Percentiles rank a stretch among this genome's conserved stretches.
Conservation (phyloP, 2,888 invertebrate genomes). For the Sinodicranocentrus sp. region DNA sequence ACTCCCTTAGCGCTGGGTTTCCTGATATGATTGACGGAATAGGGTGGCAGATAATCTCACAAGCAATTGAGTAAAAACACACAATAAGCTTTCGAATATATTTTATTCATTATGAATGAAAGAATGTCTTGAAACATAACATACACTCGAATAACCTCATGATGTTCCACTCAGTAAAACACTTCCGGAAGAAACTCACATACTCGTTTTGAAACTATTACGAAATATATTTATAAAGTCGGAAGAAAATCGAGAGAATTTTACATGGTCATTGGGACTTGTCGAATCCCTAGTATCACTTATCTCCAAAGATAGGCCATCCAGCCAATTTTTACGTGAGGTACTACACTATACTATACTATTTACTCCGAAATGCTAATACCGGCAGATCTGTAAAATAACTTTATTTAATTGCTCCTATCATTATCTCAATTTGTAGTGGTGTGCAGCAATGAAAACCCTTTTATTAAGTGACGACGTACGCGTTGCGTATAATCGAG, state of each 20-base stretch:
- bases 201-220: constrained; percentile 64
- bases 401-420: too few relatives aligned
- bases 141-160: too few relatives aligned
- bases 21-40: constrained; percentile 70
- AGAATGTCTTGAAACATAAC: too few relatives aligned
- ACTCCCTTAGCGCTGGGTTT: constrained; percentile 65
- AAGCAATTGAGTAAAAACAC: constrained; percentile 74
- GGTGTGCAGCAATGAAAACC: constrained; percentile 72
- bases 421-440: too few relatives aligned
- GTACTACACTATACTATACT: too few relatives aligned
- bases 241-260: constrained; percentile 71
- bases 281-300: constrained; percentile 58
- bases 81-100: too few relatives aligned
- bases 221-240: constrained; percentile 72
- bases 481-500: constrained; percentile 70
- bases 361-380: too few relatives aligned
- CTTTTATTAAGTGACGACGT: constrained; percentile 70
- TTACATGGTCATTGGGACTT: constrained; percentile 53
- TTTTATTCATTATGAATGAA: too few relatives aligned
- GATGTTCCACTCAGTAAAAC: constrained; percentile 32
- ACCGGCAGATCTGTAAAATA: too few relatives aligned
- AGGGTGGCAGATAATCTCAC: constrained; percentile 71
- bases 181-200: constrained; percentile 63
- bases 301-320: constrained; percentile 24
- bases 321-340: neutral